These are phyloP conservation scores for Tricholaema leucomelas DNA, from an alignment of 2,113 vertebrate genomes.

Conservation along the genomic window DNA sequence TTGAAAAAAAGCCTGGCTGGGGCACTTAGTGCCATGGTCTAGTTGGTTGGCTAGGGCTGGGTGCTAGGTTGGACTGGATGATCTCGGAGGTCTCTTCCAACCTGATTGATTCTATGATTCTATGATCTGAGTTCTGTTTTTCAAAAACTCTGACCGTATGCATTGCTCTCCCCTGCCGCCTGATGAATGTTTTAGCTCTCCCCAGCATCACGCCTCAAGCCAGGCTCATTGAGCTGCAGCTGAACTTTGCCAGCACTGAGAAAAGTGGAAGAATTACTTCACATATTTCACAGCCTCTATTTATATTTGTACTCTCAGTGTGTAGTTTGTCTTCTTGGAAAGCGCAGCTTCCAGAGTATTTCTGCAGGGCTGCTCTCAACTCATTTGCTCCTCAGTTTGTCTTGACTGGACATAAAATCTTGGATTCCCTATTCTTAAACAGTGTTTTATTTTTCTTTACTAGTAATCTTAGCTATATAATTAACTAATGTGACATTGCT, in stretches of 20 bases:
- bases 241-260: neutral
- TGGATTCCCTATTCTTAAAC: neutral
- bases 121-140: neutral
- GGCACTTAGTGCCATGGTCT: no score
- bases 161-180: neutral
- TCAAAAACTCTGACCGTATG: neutral
- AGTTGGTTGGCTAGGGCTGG: no score
- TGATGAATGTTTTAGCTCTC: neutral
- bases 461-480: neutral
- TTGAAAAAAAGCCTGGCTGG: no score
- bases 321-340: neutral
- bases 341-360: neutral
- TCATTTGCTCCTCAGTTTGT: neutral
- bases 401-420: conserved; percentile 5
- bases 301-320: neutral
- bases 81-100: no score
- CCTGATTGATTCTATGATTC: no score
- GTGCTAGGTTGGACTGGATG: no score
- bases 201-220: neutral
- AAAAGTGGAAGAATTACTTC: conserved; percentile 9
- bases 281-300: neutral
- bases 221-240: neutral
- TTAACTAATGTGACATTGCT: neutral
- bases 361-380: neutral
- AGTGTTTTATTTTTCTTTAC: neutral